Evolutionary conservation across 2,888 invertebrate species (phyloP).

Genomic region (Fragum fragum): DNA sequence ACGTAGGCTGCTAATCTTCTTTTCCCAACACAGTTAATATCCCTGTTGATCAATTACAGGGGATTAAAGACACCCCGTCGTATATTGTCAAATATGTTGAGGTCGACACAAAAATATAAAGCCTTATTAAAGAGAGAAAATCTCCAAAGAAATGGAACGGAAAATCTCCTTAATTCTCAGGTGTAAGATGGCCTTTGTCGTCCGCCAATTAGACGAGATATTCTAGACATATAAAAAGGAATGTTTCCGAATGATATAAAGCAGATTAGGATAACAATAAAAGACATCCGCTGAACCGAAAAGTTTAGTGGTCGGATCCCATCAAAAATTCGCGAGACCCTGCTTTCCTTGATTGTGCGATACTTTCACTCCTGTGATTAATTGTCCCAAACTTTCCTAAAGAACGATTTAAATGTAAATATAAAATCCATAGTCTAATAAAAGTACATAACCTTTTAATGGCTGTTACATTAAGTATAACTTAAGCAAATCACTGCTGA

Average conservation of each 20-base stretch:
- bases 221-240: constrained; percentile 9
- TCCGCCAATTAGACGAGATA: constrained; percentile 7
- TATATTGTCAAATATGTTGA: constrained; percentile 15
- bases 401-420: neutral
- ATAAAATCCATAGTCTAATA: neutral
- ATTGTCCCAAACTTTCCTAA: neutral
- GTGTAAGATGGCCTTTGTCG: constrained; percentile 17
- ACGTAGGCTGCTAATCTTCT: neutral
- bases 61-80: constrained; percentile 6
- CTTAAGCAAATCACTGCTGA: no score
- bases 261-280: constrained; percentile 24
- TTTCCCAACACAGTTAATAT: neutral
- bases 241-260: constrained; percentile 26
- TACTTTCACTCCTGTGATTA: no score
- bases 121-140: neutral
- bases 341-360: neutral
- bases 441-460: neutral
- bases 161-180: constrained; percentile 27
- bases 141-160: constrained; percentile 13
- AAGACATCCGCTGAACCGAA: constrained; percentile 26
- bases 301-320: constrained; percentile 8
- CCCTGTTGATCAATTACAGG: constrained; percentile 9
- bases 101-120: constrained; percentile 7
- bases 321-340: neutral
- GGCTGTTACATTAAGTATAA: neutral